Base-by-base conservation (phyloP, 2,113 vertebrate genomes). In the Brachyistius frenatus region DNA sequence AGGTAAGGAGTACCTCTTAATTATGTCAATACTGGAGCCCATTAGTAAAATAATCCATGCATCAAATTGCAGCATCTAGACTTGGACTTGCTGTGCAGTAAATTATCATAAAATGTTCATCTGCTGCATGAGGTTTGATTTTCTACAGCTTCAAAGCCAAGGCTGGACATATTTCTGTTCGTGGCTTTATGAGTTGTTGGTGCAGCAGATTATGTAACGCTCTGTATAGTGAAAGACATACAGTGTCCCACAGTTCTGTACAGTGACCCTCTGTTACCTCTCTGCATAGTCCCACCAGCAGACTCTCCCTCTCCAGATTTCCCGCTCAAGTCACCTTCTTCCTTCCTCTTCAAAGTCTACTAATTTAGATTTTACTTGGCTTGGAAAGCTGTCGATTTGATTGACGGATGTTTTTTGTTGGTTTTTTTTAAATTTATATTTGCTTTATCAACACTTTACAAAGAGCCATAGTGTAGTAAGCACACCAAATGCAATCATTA, bases 261-360 rank as follows among this genome's bases (percentile, higher is more conserved):
- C 91, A 93, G 86, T 92, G 76, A 61, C 0, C 65, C 90, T 92
- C 91, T 93, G 92, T 94, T 89, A 76, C 74, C 57, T 39, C 35
- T 66, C 71, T 30, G 39, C 68, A 66, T 49, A 62, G 66, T 75
- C 70, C 81, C 80, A 73, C 72, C 69, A 63, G 60, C 54, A 73
- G 65, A 81, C 68, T 78, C 47, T 84, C 57, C 41, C 64, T 47
- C 65, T 75, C 23, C 23, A 23, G 23, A 23, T 73, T 70, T 74
- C 76, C 64, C 11, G 7, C 61, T 80, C 72, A 57, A 72, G 63
- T 81, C 61, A 60, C 73, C 49, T 52, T 85, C 54, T 81, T 80
- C 68, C 76, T 91, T 91, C 86, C 87, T 88, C 80, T 76, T 78
- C 57, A 64, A 50, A 77, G 49, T 71, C 79, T 62, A 35, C 35